Base-by-base conservation (phyloP, 2,888 invertebrate species). In the Alentia gelatinosa region DNA sequence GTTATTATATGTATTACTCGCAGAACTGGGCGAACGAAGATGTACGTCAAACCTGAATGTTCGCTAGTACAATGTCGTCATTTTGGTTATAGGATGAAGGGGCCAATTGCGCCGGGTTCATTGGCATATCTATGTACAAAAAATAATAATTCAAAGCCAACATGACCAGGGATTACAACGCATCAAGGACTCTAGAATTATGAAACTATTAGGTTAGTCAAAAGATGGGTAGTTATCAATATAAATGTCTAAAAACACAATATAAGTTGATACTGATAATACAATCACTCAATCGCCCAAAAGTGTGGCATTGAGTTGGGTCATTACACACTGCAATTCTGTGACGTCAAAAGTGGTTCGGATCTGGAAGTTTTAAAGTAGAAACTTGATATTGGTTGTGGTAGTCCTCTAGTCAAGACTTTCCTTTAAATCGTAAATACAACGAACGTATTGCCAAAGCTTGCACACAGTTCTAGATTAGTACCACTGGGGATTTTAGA, bases 41-140 rank as follows among this genome's bases (percentile, higher is more conserved):
- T 74, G 4, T 56, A 33, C 33, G 30, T 26, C 74, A 74, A 74
- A 74, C 74, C 74, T 26, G 74, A 74, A 33, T 56, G 56, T 33
- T 19, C 74, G 30, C 30, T 33, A 3, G 1, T n/a, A 26, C 1
- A 26, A 74, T 74, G 74, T 4, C 33, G 30, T 74, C 19, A 26
- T 74, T 74, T 74, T 15, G 23, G n/a, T 3, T 19, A 56, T 56
- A 12, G 56, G 56, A 56, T 56, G 74, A 33, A 33, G 30, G 74
- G 26, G 33, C 74, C 74, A 74, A 33, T 74, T 12, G 74, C 74
- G 30, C 74, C 74, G 30, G 74, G 30, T 33, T 33, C 3, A 74
- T n/a, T 74, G 74, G 74, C 15, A 33, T 74, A 30, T 26, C n/a
- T 74, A 74, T 74, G 74, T 74, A 74, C 74, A 74, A 74, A 74